Base-by-base conservation (phyloP, 2,888 invertebrate species). In the Xestia c-nigrum region DNA sequence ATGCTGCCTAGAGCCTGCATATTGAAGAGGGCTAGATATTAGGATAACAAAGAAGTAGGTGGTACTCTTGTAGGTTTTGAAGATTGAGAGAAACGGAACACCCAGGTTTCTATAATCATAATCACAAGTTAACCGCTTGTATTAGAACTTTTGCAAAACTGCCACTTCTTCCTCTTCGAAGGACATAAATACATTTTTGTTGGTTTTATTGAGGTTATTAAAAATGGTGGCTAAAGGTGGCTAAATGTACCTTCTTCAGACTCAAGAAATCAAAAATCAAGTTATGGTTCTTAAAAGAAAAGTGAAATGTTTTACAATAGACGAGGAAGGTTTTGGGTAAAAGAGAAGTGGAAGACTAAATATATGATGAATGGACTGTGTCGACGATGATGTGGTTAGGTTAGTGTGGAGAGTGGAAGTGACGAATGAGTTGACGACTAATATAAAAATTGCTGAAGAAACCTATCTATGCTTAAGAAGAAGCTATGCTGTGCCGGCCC, bases 21-120 rank as follows among this genome's bases (percentile, higher is more conserved):
- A 40, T 24, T 59, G 73, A 74, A 71, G 31, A 47, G 68, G 74
- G 63, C 63, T 61, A 77, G 57, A 75, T 66, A 55, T 76, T 57
- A 72, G 12, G 63, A 47, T 71, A 68, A 19, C 46, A 63, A 55
- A 24, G 40, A 4, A 5, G 19, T 50, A n/a, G 0, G 7, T 47
- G 9, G n/a, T 66, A 46, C 10, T 24, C 5, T 16, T 31, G 10
- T 14, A 19, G 6, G 59, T 6, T 3, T 72, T 24, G 7, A 21
- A 7, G 12, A n/a, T 16, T 31, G 3, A 52, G 6, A 43, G 12
- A 14, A 52, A 52, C n/a, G 21, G 5, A 21, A 43, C 14, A 1
- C 6, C n/a, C 14, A n/a, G 40, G 14, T 43, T 6, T 14, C 1
- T n/a, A 14, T 43, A 10, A 61, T 10, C 2, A 14, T 14, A 5